phyloP scores from a whole-genome alignment of 2,888 invertebrate species.

The Apotomis betuletana region DNA sequence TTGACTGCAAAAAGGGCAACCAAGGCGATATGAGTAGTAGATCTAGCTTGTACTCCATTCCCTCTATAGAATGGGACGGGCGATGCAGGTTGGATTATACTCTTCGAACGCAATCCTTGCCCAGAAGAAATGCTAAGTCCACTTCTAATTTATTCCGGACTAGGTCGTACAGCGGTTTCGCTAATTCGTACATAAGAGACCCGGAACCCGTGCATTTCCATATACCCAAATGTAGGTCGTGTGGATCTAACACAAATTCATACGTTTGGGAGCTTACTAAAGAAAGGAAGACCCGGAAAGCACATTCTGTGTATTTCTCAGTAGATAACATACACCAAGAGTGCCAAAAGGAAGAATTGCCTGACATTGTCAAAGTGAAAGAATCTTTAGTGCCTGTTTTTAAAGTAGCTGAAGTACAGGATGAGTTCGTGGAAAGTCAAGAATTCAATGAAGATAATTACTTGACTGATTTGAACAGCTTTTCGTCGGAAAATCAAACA shows the following conservation, averaged over 20 bases:
- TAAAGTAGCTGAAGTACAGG: slow-evolving; percentile 54
- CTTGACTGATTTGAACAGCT: slow-evolving; percentile 67
- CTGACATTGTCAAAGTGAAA: slow-evolving; percentile 58
- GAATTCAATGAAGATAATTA: slow-evolving; percentile 78
- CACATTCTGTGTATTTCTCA: slow-evolving; percentile 58
- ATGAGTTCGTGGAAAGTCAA: slow-evolving; percentile 73
- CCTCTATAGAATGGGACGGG: slow-evolving; percentile 73
- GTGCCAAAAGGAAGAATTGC: slow-evolving; percentile 50
- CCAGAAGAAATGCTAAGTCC: slow-evolving; percentile 51
- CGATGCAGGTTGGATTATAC: slow-evolving; percentile 60
- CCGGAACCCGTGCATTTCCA: slow-evolving; percentile 75
- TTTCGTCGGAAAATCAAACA: slow-evolving; percentile 64
- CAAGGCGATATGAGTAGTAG: slow-evolving; percentile 58
- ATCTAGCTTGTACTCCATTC: slow-evolving; percentile 70
- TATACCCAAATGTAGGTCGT: slow-evolving; percentile 68
- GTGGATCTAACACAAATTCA: slow-evolving; percentile 58
- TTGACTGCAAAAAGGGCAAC: slow-evolving; percentile 46
- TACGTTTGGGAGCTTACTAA: slow-evolving; percentile 59
- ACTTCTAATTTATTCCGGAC: slow-evolving; percentile 63
- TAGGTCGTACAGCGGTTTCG: slow-evolving; percentile 71
- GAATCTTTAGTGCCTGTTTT: slow-evolving; percentile 59
- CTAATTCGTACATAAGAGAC: slow-evolving; percentile 68
- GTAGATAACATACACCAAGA: slow-evolving; percentile 65
- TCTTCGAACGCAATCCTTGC: slow-evolving; percentile 63
- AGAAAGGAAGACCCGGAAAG: slow-evolving; percentile 49